Conservation (phyloP, 2,797 vertebrate species). For the Sebastes umbrosus region DNA sequence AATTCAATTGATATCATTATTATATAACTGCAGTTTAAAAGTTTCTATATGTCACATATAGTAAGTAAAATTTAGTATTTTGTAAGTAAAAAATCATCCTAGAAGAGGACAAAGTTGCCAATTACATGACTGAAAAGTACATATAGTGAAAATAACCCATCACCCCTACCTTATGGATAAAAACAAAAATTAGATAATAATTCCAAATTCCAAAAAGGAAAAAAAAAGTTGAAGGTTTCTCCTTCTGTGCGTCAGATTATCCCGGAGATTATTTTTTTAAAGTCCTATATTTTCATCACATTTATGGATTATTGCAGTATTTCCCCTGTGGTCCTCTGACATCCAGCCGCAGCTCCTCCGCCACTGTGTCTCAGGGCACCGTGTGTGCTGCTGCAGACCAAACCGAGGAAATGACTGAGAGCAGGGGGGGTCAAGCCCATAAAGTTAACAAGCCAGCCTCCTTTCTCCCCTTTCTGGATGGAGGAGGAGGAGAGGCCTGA, state of each 20-base stretch:
- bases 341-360: conserved; percentile 61
- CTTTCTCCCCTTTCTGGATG: conserved; percentile 59
- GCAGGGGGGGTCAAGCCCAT: conserved; percentile 64
- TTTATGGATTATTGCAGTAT: conserved; percentile 59
- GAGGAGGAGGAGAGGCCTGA: background rate
- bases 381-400: conserved; percentile 49
- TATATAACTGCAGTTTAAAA: background rate
- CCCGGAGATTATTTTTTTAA: conserved; percentile 22
- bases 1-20: background rate
- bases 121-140: background rate
- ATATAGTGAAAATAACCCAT: conserved; percentile 25
- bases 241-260: conserved; percentile 47
- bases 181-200: conserved; percentile 53
- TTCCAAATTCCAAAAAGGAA: conserved; percentile 50
- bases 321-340: conserved; percentile 55
- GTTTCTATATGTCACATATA: background rate
- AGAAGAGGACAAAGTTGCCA: background rate
- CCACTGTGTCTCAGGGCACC: conserved; percentile 55
- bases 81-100: background rate
- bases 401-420: conserved; percentile 68
- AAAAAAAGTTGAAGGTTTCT: conserved; percentile 21
- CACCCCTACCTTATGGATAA: conserved; percentile 66
- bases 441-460: conserved; percentile 72
- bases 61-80: background rate
- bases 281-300: conserved; percentile 65